Base-by-base conservation (phyloP, 2,888 invertebrate genomes). In the Acronicta psi region DNA sequence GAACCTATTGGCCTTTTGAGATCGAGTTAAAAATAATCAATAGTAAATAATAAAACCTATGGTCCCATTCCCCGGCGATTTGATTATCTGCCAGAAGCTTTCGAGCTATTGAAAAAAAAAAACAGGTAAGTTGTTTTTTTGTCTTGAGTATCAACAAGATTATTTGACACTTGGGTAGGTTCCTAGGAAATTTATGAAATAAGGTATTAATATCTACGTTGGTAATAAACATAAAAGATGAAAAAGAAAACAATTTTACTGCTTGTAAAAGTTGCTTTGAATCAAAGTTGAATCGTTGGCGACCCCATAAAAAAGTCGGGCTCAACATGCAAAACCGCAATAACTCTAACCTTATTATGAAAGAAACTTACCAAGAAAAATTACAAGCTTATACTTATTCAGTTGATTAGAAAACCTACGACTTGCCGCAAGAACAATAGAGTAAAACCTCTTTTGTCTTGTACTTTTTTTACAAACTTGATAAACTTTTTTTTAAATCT, bases 311-410 rank as follows among this genome's bases (percentile, higher is more conserved):
- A 77, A 81, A 79, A 74, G 75, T 77, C 75, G 72, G 68, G 83
- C 68, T 56, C 53, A 79, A 87, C 92, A 93, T 89, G 93, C 93
- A 84, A 93, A 86, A 84, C 86, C 82, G 83, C 91, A 79, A 86
- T 92, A 90, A 88, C 85, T 82, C 77, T 72, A 79, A 78, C 80
- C 84, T 84, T 86, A 87, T 87, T 89, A 89, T 82, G 82, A 85
- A 88, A 83, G 82, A 85, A 90, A 81, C 79, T 82, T 80, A 75
- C 54, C 73, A 77, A 71, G 79, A 82, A 82, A 79, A 79, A 81
- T 79, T 81, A 81, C 79, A 73, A 69, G 59, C 56, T 50, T 23
- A 61, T 58, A n/a, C n/a, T n/a, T n/a, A 29, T 61, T 69, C 84
- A 85, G 85, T 85, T 83, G 80, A 79, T 80, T 80, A 75, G 53